Conservation (phyloP, 2,888 invertebrate genomes). For the Tetanocera ferruginea region DNA sequence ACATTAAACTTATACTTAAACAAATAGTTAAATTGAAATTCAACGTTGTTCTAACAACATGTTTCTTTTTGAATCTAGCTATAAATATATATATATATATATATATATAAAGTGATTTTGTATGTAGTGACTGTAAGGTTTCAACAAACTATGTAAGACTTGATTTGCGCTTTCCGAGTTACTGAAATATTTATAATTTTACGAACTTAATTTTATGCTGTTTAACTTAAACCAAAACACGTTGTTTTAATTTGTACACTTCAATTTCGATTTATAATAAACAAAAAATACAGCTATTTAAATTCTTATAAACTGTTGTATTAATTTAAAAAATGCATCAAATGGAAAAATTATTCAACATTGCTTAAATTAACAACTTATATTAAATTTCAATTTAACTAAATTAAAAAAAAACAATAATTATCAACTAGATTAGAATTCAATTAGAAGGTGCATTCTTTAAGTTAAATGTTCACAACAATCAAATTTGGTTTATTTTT, state of each 20-base stretch:
- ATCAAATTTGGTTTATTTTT: conserved; percentile 15
- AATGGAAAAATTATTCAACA: background rate
- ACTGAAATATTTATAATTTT: no score
- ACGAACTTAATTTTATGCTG: no score
- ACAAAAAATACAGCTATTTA: no score
- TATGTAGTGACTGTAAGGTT: background rate
- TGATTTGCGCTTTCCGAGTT: no score
- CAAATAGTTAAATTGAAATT: conserved; percentile 34
- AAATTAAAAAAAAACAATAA: conserved; percentile 9
- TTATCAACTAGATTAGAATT: background rate
- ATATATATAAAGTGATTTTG: no score
- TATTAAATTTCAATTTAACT: conserved; percentile 30
- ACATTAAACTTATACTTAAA: background rate
- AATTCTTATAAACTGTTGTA: background rate
- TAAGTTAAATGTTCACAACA: conserved; percentile 8
- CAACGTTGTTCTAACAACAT: background rate
- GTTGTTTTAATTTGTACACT: no score
- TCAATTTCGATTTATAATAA: no score
- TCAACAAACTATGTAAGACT: background rate
- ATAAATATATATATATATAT: background rate
- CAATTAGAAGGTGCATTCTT: background rate
- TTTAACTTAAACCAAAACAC: no score
- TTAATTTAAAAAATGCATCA: background rate
- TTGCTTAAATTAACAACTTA: background rate
- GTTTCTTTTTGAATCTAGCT: background rate